Conservation (phyloP, 2,113 vertebrate species). For the Diglossa brunneiventris region DNA sequence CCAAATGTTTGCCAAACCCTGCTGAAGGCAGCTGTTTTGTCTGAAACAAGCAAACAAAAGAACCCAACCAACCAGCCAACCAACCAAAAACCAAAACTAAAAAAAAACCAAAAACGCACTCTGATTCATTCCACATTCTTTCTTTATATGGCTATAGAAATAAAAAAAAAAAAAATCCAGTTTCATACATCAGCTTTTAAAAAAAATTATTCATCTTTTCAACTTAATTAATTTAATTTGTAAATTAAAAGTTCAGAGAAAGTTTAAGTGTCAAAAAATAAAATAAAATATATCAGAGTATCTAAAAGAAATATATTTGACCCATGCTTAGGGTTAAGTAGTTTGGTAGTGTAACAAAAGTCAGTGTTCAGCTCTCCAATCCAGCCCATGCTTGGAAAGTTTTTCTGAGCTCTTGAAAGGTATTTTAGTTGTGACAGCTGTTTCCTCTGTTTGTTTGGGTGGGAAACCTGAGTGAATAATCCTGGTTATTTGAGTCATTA, state of each 20-base stretch:
- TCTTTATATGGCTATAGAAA: background rate
- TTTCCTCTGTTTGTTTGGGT: constrained; percentile 15
- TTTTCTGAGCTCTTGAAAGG: background rate
- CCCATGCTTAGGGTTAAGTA: background rate
- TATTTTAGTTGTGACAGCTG: constrained; percentile 19
- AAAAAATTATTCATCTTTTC: background rate
- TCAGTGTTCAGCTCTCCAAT: background rate
- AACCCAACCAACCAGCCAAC: background rate
- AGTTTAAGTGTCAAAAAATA: background rate
- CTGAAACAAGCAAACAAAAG: background rate
- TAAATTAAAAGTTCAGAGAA: background rate
- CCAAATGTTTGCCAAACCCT: background rate
- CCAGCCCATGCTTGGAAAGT: background rate
- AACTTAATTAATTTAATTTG: background rate
- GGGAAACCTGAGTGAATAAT: constrained; percentile 4
- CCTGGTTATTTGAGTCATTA: background rate
- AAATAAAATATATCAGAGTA: background rate
- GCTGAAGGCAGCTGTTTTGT: background rate
- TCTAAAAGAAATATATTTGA: background rate
- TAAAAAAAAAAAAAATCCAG: background rate
- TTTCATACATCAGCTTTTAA: background rate
- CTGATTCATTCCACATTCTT: background rate
- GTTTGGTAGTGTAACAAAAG: background rate
- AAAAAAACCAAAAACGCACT: background rate
- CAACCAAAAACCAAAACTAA: background rate